Evolutionary conservation across 2,888 invertebrate genomes (phyloP), one percentile per base, ranked within the genome.

Genomic region (Mimachlamys varia): DNA sequence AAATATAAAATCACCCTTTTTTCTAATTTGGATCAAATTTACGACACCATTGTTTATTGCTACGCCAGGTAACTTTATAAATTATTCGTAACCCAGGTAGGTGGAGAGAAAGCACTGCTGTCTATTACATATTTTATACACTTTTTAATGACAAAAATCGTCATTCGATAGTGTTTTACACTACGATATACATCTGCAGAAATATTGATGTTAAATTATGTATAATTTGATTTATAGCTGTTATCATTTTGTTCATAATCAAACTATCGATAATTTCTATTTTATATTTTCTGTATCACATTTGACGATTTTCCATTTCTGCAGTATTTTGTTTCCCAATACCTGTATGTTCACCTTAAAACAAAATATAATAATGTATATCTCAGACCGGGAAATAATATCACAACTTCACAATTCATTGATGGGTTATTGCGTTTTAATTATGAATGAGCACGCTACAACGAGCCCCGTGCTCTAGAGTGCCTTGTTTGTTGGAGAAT

Each of bases 1-100:
- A 76, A 76, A 76, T 76, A 76, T 76, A 33, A 76, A 76, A 76
- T 76, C 76, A 33, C 76, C 76, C n/a, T n/a, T 76, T 27, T 76
- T 76, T 76, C 76, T 76, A 76, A 27, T 76, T 76, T 76, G 27
- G 76, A 76, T 76, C 12, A 58, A 58, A 76, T 76, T 33, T 33
- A 76, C 76, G 76, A 76, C 33, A 12, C 33, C 33, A 33, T 76
- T 76, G 33, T 76, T 33, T 76, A 33, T 76, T 12, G 33, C 19
- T 76, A 1, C 15, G 22, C 33, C 33, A 15, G 4, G 76, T 76
- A 33, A 76, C 22, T 76, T 76, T 76, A 76, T 76, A 76, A 76
- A 76, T 76, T 33, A 76, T 76, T 76, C 33, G 33, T 15, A 22
- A 33, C 27, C 76, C 33, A 0, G 27, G 7, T 76, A 10, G 76